Conservation (phyloP, 2,888 invertebrate species). For the Lutraria lutraria region DNA sequence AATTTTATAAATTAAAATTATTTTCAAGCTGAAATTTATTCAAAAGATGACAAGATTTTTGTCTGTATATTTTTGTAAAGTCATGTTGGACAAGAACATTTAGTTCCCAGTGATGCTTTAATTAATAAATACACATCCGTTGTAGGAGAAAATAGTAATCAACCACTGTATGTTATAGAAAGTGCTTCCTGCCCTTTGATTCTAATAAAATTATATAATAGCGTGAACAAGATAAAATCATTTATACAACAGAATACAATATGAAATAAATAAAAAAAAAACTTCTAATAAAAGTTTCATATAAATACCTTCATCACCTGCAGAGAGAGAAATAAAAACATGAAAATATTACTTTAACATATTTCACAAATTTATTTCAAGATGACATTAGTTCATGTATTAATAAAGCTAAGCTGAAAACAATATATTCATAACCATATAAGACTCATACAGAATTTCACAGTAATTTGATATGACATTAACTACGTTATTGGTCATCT, state of each 20-base stretch:
- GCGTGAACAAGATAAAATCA: background rate
- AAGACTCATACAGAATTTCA: too few relatives aligned
- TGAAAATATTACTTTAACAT: background rate
- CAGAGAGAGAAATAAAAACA: slow-evolving; percentile 3
- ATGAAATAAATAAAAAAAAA: slow-evolving; percentile 2
- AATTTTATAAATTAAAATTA: too few relatives aligned
- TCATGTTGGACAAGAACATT: background rate
- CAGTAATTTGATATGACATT: too few relatives aligned
- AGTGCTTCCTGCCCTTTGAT: slow-evolving; percentile 3
- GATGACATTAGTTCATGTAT: too few relatives aligned
- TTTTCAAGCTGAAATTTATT: too few relatives aligned
- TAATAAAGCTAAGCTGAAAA: too few relatives aligned
- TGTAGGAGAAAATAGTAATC: background rate
- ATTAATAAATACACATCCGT: background rate
- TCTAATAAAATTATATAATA: background rate
- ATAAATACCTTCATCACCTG: slow-evolving; percentile 55
- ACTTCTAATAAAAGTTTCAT: background rate
- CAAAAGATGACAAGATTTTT: too few relatives aligned
- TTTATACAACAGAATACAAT: slow-evolving; percentile 16
- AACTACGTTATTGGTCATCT: too few relatives aligned
- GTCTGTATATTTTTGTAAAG: too few relatives aligned
- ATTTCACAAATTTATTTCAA: too few relatives aligned
- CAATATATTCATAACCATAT: too few relatives aligned
- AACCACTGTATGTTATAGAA: background rate
- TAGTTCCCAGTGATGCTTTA: background rate